Percentiles rank a stretch among this genome's conserved stretches.
Conservation (phyloP, 2,113 vertebrate species). For the Acanthochromis polyacanthus region DNA sequence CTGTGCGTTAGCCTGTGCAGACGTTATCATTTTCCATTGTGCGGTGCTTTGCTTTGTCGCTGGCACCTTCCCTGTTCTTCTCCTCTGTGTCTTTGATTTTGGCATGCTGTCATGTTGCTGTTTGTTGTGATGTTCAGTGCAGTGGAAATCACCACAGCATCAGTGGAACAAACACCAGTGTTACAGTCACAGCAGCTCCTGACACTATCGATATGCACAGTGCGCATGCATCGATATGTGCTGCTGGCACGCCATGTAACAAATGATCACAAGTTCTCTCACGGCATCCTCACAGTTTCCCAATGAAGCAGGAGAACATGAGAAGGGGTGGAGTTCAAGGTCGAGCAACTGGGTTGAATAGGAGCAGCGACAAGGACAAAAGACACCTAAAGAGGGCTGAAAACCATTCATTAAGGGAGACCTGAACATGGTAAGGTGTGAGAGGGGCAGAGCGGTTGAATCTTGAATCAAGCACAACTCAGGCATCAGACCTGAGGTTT, state of each 20-base stretch:
- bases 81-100: not conserved
- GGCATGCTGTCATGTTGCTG: not conserved
- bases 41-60: not conserved
- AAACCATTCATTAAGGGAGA: slow-evolving; percentile 70
- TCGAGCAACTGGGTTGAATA: slow-evolving; percentile 57
- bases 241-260: slow-evolving; percentile 9
- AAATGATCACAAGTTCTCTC: slow-evolving; percentile 37
- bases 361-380: slow-evolving; percentile 73
- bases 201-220: not conserved
- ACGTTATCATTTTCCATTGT: slow-evolving; percentile 36
- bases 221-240: not conserved
- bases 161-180: slow-evolving; percentile 2
- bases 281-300: slow-evolving; percentile 44
- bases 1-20: slow-evolving; percentile 18
- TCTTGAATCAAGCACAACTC: slow-evolving; percentile 41
- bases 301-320: slow-evolving; percentile 65
- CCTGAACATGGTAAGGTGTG: slow-evolving; percentile 53
- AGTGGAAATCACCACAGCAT: not conserved
- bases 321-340: slow-evolving; percentile 77
- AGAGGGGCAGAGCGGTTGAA: slow-evolving; percentile 54
- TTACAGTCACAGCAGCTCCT: slow-evolving; percentile 10
- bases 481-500: slow-evolving; percentile 8
- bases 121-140: not conserved
- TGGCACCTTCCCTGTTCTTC: not conserved
- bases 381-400: slow-evolving; percentile 62